These are phyloP conservation scores for Callospermophilus lateralis DNA, from an alignment of 2,113 vertebrate genomes.

Conservation along the genomic window DNA sequence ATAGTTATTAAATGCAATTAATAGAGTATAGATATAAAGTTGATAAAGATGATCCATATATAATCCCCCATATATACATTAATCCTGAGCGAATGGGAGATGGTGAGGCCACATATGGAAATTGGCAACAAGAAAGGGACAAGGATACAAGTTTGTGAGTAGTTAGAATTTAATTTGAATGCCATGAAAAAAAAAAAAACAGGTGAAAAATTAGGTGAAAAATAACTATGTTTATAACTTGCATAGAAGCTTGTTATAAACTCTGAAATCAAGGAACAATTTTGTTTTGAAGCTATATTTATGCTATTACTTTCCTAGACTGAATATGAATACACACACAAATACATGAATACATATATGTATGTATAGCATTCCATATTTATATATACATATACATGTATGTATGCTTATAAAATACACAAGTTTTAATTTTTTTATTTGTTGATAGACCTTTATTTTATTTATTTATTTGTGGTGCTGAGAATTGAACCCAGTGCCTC, in stretches of 20 bases:
- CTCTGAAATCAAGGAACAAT: neutral
- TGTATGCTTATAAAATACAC: constrained; percentile 53
- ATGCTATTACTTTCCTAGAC: neutral
- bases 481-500: too few relatives aligned
- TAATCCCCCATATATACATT: too few relatives aligned
- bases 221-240: neutral
- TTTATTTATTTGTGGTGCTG: too few relatives aligned
- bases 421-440: too few relatives aligned
- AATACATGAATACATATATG: neutral
- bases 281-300: constrained; percentile 40
- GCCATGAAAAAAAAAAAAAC: neutral
- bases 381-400: neutral
- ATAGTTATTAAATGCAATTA: constrained; percentile 18
- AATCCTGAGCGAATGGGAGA: neutral
- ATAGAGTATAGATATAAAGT: neutral
- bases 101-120: neutral
- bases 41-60: too few relatives aligned
- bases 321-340: too few relatives aligned
- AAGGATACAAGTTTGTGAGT: neutral
- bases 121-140: neutral
- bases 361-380: too few relatives aligned
- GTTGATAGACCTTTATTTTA: too few relatives aligned
- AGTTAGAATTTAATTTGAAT: neutral
- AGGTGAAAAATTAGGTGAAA: neutral
- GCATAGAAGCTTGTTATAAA: neutral